Percentiles rank a stretch among this genome's conserved stretches.
phyloP scores from a whole-genome alignment of 1,140 invertebrate genomes.

The Asbolus verrucosus region DNA sequence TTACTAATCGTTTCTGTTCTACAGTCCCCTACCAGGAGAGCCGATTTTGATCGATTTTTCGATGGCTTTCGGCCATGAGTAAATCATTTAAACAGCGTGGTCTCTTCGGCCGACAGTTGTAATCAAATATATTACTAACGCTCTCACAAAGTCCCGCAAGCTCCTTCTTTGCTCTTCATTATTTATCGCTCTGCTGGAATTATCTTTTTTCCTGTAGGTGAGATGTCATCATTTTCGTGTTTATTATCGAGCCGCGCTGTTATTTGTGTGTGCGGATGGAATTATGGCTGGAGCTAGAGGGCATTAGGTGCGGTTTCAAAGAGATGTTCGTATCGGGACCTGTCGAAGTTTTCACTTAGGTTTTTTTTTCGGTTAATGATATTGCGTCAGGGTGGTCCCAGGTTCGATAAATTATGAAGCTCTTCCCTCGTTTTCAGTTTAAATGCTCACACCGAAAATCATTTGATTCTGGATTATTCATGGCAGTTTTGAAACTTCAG shows the following conservation, averaged over 20 bases:
- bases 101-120: no score
- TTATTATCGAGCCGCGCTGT: neutral
- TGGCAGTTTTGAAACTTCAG: no score
- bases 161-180: neutral
- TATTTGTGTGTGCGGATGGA: neutral
- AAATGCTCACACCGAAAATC: no score
- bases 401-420: no score
- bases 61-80: slow-evolving; percentile 2
- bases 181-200: neutral
- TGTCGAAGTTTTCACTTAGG: neutral
- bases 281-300: neutral
- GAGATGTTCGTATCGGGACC: neutral
- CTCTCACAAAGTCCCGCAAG: no score
- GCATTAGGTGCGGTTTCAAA: slow-evolving; percentile 2
- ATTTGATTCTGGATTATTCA: no score
- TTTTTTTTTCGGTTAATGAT: neutral
- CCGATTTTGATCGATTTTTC: neutral
- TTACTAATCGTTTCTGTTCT: no score
- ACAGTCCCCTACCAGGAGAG: neutral
- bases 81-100: no score
- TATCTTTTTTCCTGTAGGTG: neutral
- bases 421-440: no score
- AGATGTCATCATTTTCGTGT: slow-evolving; percentile 10
- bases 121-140: no score
- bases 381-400: neutral